These are phyloP conservation scores for Rousettus leschenaultii DNA, from an alignment of 2,113 vertebrate species.

Conservation along the genomic window DNA sequence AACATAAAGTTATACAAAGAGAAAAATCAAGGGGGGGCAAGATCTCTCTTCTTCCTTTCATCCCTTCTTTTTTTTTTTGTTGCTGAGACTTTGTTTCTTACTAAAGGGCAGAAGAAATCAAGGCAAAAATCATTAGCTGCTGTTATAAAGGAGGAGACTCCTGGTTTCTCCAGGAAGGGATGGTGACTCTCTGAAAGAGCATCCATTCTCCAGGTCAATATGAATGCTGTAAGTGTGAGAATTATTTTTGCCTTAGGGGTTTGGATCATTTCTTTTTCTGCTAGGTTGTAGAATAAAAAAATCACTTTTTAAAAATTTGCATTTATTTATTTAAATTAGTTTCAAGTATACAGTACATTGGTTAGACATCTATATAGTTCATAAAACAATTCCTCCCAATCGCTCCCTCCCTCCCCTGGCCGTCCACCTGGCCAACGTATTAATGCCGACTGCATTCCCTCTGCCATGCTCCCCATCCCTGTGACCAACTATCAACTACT, in stretches of 20 bases:
- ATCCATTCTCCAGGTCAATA: background rate
- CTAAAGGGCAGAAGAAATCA: background rate
- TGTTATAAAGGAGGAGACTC: background rate
- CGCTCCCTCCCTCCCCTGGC: too few species aligned
- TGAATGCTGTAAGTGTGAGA: background rate
- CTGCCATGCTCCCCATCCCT: too few species aligned
- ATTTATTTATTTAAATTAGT: too few species aligned
- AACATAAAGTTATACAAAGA: background rate
- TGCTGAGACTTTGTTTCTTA: background rate
- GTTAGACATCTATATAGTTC: too few species aligned
- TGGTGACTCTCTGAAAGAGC: background rate
- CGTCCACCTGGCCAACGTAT: too few species aligned
- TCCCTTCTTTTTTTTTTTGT: background rate
- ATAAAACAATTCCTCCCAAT: too few species aligned
- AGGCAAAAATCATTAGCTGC: background rate
- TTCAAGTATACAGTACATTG: too few species aligned
- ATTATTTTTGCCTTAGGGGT: background rate
- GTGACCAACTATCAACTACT: too few species aligned
- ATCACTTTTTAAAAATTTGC: background rate
- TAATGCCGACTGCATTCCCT: too few species aligned
- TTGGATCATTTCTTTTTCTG: background rate
- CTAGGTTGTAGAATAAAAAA: background rate
- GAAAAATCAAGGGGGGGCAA: background rate
- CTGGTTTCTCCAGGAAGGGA: background rate
- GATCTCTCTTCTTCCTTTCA: background rate